Evolutionary conservation across 2,113 vertebrate species (phyloP).

Genomic region (Motacilla tschutschensis): DNA sequence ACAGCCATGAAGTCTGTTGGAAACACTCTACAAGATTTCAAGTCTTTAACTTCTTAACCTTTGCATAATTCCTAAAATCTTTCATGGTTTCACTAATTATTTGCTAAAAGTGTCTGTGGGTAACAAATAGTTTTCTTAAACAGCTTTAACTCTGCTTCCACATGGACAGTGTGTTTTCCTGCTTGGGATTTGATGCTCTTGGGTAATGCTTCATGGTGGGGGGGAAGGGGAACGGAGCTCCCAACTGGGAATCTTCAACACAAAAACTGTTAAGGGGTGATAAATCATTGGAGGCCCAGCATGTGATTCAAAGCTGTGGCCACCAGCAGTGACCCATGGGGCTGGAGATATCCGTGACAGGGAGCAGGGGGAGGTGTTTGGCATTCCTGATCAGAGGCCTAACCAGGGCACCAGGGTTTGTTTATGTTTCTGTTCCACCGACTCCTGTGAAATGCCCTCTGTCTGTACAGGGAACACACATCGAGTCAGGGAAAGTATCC

Average conservation of each 20-base stretch:
- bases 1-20: not conserved
- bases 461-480: slow-evolving; percentile 61
- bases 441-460: slow-evolving; percentile 66
- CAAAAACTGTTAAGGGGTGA: slow-evolving; percentile 43
- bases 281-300: slow-evolving; percentile 60
- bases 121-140: slow-evolving; percentile 9
- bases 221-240: not conserved
- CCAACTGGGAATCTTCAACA: slow-evolving; percentile 53
- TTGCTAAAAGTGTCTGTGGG: not conserved
- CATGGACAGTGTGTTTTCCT: not conserved
- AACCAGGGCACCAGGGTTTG: slow-evolving; percentile 18
- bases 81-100: not conserved
- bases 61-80: not conserved
- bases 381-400: slow-evolving; percentile 58
- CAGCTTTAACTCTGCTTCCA: not conserved
- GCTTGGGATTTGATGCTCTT: slow-evolving; percentile 11
- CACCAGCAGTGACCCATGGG: slow-evolving; percentile 61
- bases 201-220: not conserved
- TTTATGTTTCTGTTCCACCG: slow-evolving; percentile 67
- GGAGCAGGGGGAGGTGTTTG: slow-evolving; percentile 57
- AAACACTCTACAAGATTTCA: not conserved
- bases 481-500: slow-evolving; percentile 22
- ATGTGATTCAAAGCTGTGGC: slow-evolving; percentile 55
- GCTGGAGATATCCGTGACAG: slow-evolving; percentile 64
- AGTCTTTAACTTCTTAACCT: not conserved